Conservation (phyloP, 92 coral and sea anemone species). For the Diadumene lineata region DNA sequence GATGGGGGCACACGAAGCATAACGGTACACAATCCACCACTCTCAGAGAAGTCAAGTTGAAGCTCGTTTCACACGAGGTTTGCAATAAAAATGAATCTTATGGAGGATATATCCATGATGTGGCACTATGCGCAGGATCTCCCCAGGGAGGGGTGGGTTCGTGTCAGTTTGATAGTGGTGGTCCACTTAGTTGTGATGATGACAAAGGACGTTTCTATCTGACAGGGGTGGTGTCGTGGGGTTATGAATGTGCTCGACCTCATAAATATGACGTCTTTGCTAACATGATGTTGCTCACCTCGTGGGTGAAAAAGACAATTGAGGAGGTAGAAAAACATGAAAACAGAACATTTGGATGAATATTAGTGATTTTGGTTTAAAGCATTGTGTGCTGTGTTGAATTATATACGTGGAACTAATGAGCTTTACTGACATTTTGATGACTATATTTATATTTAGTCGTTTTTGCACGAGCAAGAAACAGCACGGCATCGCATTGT, state of each 20-base stretch:
- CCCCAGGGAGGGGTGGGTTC: constrained; percentile 84
- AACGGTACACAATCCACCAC: constrained; percentile 54
- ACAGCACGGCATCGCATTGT: too few species aligned
- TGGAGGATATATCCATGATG: constrained; percentile 71
- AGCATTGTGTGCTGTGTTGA: too few species aligned
- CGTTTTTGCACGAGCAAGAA: too few species aligned
- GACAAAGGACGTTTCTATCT: constrained; percentile 51
- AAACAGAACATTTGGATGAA: neutral
- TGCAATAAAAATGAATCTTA: constrained; percentile 73
- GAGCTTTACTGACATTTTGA: too few species aligned
- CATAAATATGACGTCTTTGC: constrained; percentile 89
- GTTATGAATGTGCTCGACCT: constrained; percentile 78
- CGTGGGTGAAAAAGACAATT: constrained; percentile 62
- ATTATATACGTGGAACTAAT: too few species aligned
- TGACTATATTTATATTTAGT: too few species aligned
- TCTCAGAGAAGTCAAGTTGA: constrained; percentile 71
- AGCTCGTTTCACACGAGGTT: constrained; percentile 57
- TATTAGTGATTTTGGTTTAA: neutral
- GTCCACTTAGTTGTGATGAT: constrained; percentile 69
- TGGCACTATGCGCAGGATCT: constrained; percentile 86
- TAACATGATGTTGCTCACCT: constrained; percentile 68
- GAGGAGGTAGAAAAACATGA: neutral
- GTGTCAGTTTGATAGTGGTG: constrained; percentile 92
- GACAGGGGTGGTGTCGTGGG: constrained; percentile 91
- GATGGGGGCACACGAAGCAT: constrained; percentile 77